phyloP scores from a whole-genome alignment of 2,888 invertebrate species.

The Andricus curvator region DNA sequence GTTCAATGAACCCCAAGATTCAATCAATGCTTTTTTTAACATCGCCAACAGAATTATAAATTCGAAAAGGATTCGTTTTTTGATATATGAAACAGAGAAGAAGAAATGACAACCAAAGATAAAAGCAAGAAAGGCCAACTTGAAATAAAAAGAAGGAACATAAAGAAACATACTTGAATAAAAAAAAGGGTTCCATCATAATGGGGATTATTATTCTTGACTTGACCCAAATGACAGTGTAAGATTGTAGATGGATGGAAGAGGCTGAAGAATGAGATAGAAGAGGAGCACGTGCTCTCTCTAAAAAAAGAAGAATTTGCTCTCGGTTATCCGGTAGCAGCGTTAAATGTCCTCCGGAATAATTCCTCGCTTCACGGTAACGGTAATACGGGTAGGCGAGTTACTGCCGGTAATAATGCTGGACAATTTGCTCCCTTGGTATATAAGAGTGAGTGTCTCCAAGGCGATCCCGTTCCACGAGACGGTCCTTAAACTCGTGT shows the following conservation, averaged over 20 bases:
- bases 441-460: slow-evolving; percentile 42
- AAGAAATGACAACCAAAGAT: background rate
- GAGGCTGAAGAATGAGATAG: slow-evolving; percentile 23
- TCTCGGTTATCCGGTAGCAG: slow-evolving; percentile 32
- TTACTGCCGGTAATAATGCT: slow-evolving; percentile 61
- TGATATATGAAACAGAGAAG: background rate
- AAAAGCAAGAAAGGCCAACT: background rate
- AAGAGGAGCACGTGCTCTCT: slow-evolving; percentile 34
- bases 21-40: background rate
- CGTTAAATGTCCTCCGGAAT: slow-evolving; percentile 34
- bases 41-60: background rate
- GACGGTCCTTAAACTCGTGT: slow-evolving; percentile 71
- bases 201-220: slow-evolving; percentile 24
- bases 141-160: background rate
- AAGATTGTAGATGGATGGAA: slow-evolving; percentile 15
- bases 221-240: slow-evolving; percentile 22
- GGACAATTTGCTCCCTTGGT: slow-evolving; percentile 59
- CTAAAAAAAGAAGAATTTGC: slow-evolving; percentile 15
- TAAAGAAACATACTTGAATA: background rate
- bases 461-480: slow-evolving; percentile 69
- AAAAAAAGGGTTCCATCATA: slow-evolving; percentile 4
- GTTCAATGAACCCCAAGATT: background rate
- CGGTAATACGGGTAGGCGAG: slow-evolving; percentile 54
- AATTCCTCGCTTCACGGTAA: slow-evolving; percentile 54
- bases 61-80: background rate